phyloP scores from a whole-genome alignment of 2,888 invertebrate species.

The Cactoblastis cactorum region DNA sequence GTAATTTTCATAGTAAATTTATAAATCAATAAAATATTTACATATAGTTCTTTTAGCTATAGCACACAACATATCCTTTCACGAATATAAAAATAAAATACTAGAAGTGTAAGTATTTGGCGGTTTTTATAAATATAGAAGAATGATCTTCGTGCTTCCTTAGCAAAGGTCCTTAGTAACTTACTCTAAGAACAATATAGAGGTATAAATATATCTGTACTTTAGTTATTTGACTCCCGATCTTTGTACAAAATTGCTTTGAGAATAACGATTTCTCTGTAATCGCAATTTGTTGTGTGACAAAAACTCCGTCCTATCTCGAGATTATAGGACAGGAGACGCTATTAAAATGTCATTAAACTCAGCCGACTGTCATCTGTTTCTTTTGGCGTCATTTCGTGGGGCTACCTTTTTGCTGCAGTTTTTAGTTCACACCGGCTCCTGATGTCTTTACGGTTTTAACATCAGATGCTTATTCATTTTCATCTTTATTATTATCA shows the following conservation, averaged over 20 bases:
- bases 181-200: too few relatives aligned
- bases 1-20: too few relatives aligned
- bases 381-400: slow-evolving; percentile 51
- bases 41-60: too few relatives aligned
- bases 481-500: slow-evolving; percentile 37
- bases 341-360: slow-evolving; percentile 79
- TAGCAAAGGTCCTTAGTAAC: too few relatives aligned
- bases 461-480: slow-evolving; percentile 27
- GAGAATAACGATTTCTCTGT: slow-evolving; percentile 42
- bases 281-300: slow-evolving; percentile 48
- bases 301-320: slow-evolving; percentile 55
- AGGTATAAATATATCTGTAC: slow-evolving; percentile 12
- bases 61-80: too few relatives aligned
- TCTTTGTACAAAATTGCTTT: slow-evolving; percentile 32
- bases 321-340: slow-evolving; percentile 69
- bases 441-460: slow-evolving; percentile 25
- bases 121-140: too few relatives aligned
- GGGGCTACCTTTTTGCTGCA: slow-evolving; percentile 70
- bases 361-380: slow-evolving; percentile 73
- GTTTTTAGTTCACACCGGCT: slow-evolving; percentile 61
- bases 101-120: too few relatives aligned
- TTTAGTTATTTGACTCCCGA: slow-evolving; percentile 17
- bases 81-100: too few relatives aligned
- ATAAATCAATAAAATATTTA: too few relatives aligned
- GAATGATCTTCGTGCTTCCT: too few relatives aligned